Percentiles rank a stretch among this genome's conserved stretches.
These are phyloP conservation scores for Pseudomyrmex cubaensis DNA, from an alignment of 1,140 invertebrate species.

Conservation along the genomic window DNA sequence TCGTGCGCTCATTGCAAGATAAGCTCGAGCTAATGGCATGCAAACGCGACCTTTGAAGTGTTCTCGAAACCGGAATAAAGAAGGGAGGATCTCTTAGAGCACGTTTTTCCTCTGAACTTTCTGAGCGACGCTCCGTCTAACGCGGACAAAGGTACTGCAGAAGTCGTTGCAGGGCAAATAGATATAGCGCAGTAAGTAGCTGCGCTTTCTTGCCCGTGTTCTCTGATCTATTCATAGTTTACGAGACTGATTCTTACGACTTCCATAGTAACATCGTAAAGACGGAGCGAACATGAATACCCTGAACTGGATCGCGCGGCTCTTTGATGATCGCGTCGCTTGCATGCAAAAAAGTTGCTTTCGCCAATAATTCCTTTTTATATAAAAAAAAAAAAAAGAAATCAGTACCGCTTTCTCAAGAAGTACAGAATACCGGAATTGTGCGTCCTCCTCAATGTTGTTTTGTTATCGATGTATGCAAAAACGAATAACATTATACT, in stretches of 20 bases:
- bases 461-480: neutral
- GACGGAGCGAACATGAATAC: slow-evolving; percentile 28
- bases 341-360: neutral
- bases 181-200: slow-evolving; percentile 36
- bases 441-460: neutral
- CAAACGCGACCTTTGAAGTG: slow-evolving; percentile 56
- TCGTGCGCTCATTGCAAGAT: slow-evolving; percentile 20
- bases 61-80: slow-evolving; percentile 45
- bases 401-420: neutral
- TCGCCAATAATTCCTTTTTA: slow-evolving; percentile 20
- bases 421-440: neutral
- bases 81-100: slow-evolving; percentile 2
- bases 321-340: slow-evolving; percentile 54
- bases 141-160: slow-evolving; percentile 50
- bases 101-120: slow-evolving; percentile 25
- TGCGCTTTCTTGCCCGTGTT: slow-evolving; percentile 25
- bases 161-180: slow-evolving; percentile 50
- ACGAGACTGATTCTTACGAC: slow-evolving; percentile 59
- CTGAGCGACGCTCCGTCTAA: slow-evolving; percentile 36
- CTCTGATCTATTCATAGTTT: slow-evolving; percentile 82
- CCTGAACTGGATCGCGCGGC: neutral
- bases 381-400: neutral
- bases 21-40: slow-evolving; percentile 53
- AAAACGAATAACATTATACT: neutral
- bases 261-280: slow-evolving; percentile 74